Evolutionary conservation across 2,797 vertebrate genomes (phyloP).

Genomic region (Euphonia xanthogaster): DNA sequence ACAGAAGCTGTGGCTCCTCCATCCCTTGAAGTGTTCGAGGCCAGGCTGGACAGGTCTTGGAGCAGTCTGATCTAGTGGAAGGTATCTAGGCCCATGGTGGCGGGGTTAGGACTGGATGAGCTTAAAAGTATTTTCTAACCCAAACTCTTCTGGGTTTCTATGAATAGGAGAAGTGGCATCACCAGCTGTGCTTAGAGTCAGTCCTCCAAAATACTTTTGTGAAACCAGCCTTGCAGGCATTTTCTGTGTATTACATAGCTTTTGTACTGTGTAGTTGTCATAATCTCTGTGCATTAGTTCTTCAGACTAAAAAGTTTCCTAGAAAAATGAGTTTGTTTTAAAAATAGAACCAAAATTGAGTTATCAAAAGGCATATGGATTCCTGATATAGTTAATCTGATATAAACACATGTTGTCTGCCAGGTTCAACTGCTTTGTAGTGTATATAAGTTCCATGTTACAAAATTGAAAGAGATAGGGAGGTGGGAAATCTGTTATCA

Average conservation of each 20-base stretch:
- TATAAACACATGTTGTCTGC: not conserved
- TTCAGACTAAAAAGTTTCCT: not conserved
- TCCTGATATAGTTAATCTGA: not conserved
- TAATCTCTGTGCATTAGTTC: not conserved
- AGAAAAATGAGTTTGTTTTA: not conserved
- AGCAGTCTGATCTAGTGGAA: fast-evolving
- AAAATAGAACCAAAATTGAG: not conserved
- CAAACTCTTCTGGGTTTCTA: not conserved
- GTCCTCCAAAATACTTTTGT: not conserved
- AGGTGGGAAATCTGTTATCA: not conserved
- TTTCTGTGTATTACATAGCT: not conserved
- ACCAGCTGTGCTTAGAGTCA: not conserved
- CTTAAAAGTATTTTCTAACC: not conserved
- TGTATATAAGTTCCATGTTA: not conserved
- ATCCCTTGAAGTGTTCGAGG: not conserved
- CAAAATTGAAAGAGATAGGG: not conserved
- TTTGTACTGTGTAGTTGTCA: not conserved
- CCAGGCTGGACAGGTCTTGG: not conserved
- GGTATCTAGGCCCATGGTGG: not conserved
- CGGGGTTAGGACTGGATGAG: not conserved
- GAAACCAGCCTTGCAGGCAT: not conserved
- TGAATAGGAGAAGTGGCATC: not conserved
- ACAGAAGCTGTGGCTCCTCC: not conserved
- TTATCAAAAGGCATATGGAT: not conserved
- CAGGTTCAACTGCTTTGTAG: not conserved